A percentile compares a stretch with the other conserved stretches of the same genome.
phyloP scores from a whole-genome alignment of 2,797 vertebrate species.

The Oceanodroma leucorhoa region DNA sequence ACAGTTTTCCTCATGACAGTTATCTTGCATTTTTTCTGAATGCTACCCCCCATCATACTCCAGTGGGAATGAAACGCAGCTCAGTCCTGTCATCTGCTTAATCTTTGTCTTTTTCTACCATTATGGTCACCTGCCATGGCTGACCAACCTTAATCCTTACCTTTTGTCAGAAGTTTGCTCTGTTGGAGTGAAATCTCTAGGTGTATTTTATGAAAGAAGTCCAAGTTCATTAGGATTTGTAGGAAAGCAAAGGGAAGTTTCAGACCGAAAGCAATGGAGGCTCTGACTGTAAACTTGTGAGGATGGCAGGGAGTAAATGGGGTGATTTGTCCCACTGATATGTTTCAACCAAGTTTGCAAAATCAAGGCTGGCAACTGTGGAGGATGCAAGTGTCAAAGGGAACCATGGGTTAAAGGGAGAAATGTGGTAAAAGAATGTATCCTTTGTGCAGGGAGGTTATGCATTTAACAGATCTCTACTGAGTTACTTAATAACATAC shows the following conservation, averaged over 20 bases:
- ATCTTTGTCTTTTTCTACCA: neutral
- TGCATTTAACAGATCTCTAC: slow-evolving; percentile 1
- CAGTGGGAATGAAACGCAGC: neutral
- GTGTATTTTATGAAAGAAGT: neutral
- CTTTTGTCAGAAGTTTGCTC: neutral
- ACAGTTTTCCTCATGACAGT: neutral
- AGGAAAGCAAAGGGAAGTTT: neutral
- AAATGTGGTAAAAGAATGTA: neutral
- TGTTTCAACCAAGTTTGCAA: neutral
- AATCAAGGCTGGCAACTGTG: neutral
- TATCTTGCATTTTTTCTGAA: neutral
- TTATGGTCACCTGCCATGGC: neutral
- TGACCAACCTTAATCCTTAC: neutral
- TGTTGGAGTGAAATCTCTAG: neutral
- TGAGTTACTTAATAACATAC: neutral
- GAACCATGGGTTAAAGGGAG: neutral
- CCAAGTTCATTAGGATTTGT: neutral
- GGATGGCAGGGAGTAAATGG: neutral
- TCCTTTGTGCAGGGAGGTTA: neutral
- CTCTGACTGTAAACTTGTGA: neutral
- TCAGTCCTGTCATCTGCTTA: neutral
- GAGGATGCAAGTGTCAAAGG: fast-evolving
- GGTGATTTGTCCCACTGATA: neutral
- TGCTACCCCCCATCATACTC: too few relatives aligned
- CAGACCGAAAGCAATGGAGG: neutral